Evolutionary conservation across 23 tunicate genomes (phyloP), one percentile per base, ranked within the genome.

Genomic region (Styela clava): DNA sequence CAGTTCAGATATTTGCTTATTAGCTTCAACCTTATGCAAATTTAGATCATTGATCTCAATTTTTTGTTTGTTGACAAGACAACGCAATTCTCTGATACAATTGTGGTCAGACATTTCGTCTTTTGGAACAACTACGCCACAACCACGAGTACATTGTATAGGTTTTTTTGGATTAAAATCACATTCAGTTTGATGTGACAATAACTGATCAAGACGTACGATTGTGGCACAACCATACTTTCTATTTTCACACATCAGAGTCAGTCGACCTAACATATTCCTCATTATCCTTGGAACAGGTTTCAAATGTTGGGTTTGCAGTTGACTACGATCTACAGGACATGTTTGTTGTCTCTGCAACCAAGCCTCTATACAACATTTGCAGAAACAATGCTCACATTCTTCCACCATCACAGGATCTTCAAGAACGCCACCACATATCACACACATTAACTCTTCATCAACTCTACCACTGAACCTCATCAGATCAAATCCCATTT

Each of bases 311-410:
- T 56, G 25, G 9, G 29, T 19, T 16, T 74, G 33, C 0, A 83
- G 86, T 20, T 26, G 32, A 31, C 83, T 74, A 21, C 86, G 83
- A 26, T 83, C 86, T 67, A 83, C 83, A 22, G 86, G 86, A 65
- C 86, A 83, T 1, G 86, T 83, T 74, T 52, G 79, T 30, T 83
- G 86, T 31, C 79, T 34, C 18, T 27, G 30, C 27, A 83, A 21
- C 86, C 86, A 83, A 33, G 52, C 71, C 34, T 61, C 68, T 31
- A 83, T 83, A 44, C 86, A 83, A 22, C 76, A 52, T 52, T 32
- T 83, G 69, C 86, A 83, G 25, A 83, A 83, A 24, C 73, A 79
- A 52, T 83, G 86, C 77, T 83, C 86, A 34, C 86, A 83, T n/a
- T 74, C 63, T 36, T 34, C 69, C 20, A 68, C 86, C 68, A 74